Evolutionary conservation across 2,888 invertebrate species (phyloP).

Genomic region (Sinopyrophorus schimmeli): DNA sequence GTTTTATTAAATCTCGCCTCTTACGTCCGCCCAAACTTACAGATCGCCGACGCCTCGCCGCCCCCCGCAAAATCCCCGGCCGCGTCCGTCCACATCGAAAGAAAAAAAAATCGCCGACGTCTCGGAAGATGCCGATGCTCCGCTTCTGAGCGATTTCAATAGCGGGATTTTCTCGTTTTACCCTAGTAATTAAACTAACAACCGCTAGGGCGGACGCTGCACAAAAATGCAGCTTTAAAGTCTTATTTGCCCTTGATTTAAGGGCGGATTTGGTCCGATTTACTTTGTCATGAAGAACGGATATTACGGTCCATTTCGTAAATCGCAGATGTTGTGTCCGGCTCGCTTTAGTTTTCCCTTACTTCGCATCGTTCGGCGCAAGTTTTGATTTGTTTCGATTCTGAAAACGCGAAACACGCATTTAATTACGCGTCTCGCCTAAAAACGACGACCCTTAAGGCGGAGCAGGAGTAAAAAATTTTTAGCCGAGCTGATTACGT

Average conservation of each 20-base stretch:
- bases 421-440: too few species aligned
- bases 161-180: constrained; percentile 43
- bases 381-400: constrained; percentile 22
- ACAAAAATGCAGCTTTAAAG: constrained; percentile 47
- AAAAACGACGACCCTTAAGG: too few species aligned
- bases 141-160: constrained; percentile 41
- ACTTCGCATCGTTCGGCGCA: constrained; percentile 10
- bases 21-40: background rate
- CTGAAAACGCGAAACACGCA: too few species aligned
- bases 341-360: constrained; percentile 34
- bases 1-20: background rate
- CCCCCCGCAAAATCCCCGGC: too few species aligned
- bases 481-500: too few species aligned
- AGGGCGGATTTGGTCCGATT: constrained; percentile 41
- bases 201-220: constrained; percentile 49
- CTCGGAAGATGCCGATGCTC: constrained; percentile 15
- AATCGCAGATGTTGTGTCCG: constrained; percentile 38
- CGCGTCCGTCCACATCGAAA: background rate
- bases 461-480: too few species aligned
- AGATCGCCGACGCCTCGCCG: too few species aligned
- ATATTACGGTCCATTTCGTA: constrained; percentile 38
- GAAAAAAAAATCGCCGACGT: too few species aligned
- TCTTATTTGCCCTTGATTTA: constrained; percentile 47
- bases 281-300: constrained; percentile 37
- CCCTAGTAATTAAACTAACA: constrained; percentile 54